Base-by-base conservation (phyloP, 2,797 vertebrate species). In the Aselliscus stoliczkanus region DNA sequence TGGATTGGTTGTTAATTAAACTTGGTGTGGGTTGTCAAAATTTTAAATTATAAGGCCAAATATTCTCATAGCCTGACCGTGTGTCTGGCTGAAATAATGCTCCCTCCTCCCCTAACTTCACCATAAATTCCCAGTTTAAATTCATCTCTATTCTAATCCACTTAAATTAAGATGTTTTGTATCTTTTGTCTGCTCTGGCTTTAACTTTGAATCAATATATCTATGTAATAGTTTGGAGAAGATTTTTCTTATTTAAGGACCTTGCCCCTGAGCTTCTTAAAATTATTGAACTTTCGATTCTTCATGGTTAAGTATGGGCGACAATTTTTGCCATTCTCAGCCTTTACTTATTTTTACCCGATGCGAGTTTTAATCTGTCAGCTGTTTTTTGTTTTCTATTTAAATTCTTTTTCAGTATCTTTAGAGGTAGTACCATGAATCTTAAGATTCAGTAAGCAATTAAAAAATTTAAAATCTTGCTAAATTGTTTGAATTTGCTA, bases 401-500 rank as follows among this genome's bases (percentile, higher is more conserved):
- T 37, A 67, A 93, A 37, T 50, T 69, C 3, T 50, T 89, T 95
- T 64, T 70, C 8, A 23, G 67, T 80, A 82, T 15, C 37, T n/a
- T 86, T 76, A 67, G n/a, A 79, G 60, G 27, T 90, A 83, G 21
- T 6, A 56, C 44, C 29, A 13, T 47, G 13, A 95, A 56, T 90
- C 23, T 34, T 80, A 85, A 93, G 23, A 73, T 89, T 76, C 50
- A 64, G 11, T 90, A 90, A 92, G 29, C 52, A 80, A n/a, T 83
- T 75, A 69, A 21, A 56, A 39, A 44, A 75, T 84, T 56, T 31
- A 37, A 93, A 90, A 82, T 94, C 44, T 96, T 87, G 23, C 79
- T 87, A 79, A 87, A 92, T 70, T 77, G 29, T 93, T 93, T 79
- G 58, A 75, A 82, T 92, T 87, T 90, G 47, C 29, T 96, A 72